phyloP scores from a whole-genome alignment of 2,888 invertebrate genomes.

The Trichogramma dendrolimi region DNA sequence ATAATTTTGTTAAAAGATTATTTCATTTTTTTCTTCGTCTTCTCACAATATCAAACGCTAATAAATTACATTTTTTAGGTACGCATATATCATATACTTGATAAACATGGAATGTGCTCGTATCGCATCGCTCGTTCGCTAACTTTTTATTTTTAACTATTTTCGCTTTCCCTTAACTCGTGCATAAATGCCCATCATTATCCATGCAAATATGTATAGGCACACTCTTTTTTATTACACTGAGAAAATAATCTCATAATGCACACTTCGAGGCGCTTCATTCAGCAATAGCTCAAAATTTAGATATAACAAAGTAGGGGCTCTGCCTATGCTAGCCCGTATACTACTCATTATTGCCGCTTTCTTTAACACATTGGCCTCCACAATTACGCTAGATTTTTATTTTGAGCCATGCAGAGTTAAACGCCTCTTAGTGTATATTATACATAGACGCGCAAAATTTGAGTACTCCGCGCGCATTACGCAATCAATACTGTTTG shows the following conservation, averaged over 20 bases:
- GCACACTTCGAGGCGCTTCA: too few species aligned
- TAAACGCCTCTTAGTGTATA: neutral
- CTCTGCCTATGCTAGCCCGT: too few species aligned
- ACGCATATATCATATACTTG: conserved; percentile 24
- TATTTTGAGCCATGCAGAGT: neutral
- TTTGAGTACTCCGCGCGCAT: neutral
- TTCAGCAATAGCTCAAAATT: too few species aligned
- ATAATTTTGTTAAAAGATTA: conserved; percentile 6
- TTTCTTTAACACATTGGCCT: neutral
- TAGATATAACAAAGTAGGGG: too few species aligned
- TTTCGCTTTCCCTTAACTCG: neutral
- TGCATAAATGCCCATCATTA: neutral
- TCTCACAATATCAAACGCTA: conserved; percentile 43
- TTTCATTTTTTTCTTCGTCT: conserved; percentile 14
- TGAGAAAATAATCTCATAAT: too few species aligned
- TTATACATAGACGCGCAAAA: neutral
- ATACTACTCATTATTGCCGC: too few species aligned
- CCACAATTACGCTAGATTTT: neutral
- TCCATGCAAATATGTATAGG: too few species aligned
- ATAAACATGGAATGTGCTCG: conserved; percentile 45
- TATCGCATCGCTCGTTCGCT: conserved; percentile 31
- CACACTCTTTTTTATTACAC: too few species aligned
- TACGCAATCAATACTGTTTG: conserved; percentile 9
- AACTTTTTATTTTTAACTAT: neutral
- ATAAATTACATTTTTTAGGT: conserved; percentile 36